Percentiles rank a stretch among this genome's conserved stretches.
Evolutionary conservation across 2,113 vertebrate species (phyloP).

Genomic region (Sander vitreus): DNA sequence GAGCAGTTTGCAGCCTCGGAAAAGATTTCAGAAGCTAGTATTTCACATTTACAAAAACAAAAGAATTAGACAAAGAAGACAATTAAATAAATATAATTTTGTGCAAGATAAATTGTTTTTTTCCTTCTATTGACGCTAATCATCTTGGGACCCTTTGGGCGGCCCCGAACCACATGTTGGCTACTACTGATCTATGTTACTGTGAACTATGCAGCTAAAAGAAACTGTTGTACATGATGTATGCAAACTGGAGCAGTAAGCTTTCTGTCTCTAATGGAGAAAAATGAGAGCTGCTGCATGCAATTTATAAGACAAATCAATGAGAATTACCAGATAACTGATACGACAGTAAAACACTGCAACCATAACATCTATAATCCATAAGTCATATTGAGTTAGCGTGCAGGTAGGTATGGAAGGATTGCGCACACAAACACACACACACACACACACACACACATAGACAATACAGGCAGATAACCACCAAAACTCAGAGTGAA

Average conservation of each 20-base stretch:
- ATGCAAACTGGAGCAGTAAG: conserved; percentile 33
- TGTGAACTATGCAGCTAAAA: conserved; percentile 1
- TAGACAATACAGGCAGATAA: not conserved
- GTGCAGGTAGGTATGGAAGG: conserved; percentile 21
- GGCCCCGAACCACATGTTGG: not conserved
- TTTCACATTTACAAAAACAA: not conserved
- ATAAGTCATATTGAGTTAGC: conserved; percentile 25
- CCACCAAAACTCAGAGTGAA: conserved; percentile 17
- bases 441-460: conserved; percentile 27
- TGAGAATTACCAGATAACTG: conserved; percentile 48
- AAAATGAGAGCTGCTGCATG: conserved; percentile 23
- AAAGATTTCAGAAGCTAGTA: not conserved
- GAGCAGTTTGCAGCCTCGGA: not conserved
- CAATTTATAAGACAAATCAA: conserved; percentile 37
- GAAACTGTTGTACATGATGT: not conserved
- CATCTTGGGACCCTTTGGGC: not conserved
- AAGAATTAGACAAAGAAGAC: not conserved
- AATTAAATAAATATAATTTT: not conserved
- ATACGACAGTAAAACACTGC: conserved; percentile 35
- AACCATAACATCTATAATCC: conserved; percentile 38
- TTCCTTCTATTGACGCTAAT: not conserved
- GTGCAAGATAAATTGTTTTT: not conserved
- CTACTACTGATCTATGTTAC: not conserved
- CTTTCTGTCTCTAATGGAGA: conserved; percentile 33
- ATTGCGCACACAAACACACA: not conserved